These are phyloP conservation scores for Endotricha flammealis DNA, from an alignment of 2,888 invertebrate species.

Conservation along the genomic window DNA sequence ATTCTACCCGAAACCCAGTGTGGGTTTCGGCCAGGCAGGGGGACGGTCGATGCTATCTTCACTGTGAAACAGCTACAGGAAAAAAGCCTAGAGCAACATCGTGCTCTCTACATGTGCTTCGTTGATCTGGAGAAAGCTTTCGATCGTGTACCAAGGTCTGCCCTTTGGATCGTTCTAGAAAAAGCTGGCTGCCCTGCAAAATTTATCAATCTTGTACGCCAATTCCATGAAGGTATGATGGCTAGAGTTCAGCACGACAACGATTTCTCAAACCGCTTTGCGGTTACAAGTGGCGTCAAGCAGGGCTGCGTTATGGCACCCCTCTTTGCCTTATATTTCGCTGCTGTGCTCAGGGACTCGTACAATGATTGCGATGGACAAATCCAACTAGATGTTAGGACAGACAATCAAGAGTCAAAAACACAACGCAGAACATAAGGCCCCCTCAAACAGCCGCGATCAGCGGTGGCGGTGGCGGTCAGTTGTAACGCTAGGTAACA, in stretches of 20 bases:
- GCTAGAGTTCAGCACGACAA: constrained; percentile 14
- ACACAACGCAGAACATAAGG: too few relatives aligned
- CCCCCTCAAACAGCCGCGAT: too few relatives aligned
- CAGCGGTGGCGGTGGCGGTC: too few relatives aligned
- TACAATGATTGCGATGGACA: not conserved
- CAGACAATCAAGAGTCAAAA: too few relatives aligned
- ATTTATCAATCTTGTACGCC: constrained; percentile 6
- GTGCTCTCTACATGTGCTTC: too few relatives aligned
- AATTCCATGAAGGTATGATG: constrained; percentile 9
- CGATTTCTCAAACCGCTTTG: constrained; percentile 8
- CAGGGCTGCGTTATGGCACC: constrained; percentile 15
- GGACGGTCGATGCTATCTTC: constrained; percentile 18
- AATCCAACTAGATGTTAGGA: constrained; percentile 6
- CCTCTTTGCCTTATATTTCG: constrained; percentile 13
- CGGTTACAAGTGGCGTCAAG: constrained; percentile 10
- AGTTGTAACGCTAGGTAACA: too few relatives aligned
- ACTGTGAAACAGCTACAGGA: constrained; percentile 7
- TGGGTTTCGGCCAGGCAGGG: constrained; percentile 15
- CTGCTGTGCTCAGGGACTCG: constrained; percentile 9
- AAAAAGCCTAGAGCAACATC: not conserved
- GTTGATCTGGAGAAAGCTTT: too few relatives aligned
- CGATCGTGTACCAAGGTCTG: too few relatives aligned
- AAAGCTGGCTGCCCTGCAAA: too few relatives aligned
- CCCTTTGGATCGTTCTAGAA: too few relatives aligned
- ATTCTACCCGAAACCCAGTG: constrained; percentile 11